Evolutionary conservation across 2,888 invertebrate genomes (phyloP).

Genomic region (Torymus auratus): DNA sequence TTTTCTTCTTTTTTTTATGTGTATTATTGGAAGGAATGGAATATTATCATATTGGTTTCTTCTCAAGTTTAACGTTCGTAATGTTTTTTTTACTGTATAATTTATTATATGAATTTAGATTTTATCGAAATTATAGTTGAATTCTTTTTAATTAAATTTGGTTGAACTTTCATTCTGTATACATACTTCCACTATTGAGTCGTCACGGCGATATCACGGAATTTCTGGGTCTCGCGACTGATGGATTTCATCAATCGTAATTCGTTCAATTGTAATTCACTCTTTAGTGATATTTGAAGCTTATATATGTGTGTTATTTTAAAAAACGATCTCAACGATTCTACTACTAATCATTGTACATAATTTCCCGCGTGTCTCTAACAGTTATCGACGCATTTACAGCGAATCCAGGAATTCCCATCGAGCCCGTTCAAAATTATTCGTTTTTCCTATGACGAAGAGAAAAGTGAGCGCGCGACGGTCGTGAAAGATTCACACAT

Average conservation of each 20-base stretch:
- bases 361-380: too few relatives aligned
- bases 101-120: not conserved
- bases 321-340: too few relatives aligned
- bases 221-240: not conserved
- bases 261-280: not conserved
- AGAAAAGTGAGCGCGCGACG: constrained; percentile 54
- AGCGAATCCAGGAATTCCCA: constrained; percentile 45
- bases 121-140: constrained; percentile 11
- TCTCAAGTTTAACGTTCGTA: too few relatives aligned
- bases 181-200: constrained; percentile 41
- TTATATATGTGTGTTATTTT: not conserved
- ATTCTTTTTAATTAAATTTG: constrained; percentile 57
- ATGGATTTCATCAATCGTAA: not conserved
- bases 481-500: constrained; percentile 32
- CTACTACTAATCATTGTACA: too few relatives aligned
- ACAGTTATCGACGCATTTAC: too few relatives aligned
- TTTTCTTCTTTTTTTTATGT: too few relatives aligned
- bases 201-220: constrained; percentile 26
- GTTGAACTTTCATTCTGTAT: constrained; percentile 52
- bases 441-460: not conserved
- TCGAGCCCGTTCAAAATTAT: constrained; percentile 44
- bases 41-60: too few relatives aligned
- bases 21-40: too few relatives aligned
- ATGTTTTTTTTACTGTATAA: too few relatives aligned
- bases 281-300: not conserved